Percentiles rank a stretch among this genome's conserved stretches.
Evolutionary conservation across 1,140 invertebrate genomes (phyloP).

Genomic region (Psix sp.): DNA sequence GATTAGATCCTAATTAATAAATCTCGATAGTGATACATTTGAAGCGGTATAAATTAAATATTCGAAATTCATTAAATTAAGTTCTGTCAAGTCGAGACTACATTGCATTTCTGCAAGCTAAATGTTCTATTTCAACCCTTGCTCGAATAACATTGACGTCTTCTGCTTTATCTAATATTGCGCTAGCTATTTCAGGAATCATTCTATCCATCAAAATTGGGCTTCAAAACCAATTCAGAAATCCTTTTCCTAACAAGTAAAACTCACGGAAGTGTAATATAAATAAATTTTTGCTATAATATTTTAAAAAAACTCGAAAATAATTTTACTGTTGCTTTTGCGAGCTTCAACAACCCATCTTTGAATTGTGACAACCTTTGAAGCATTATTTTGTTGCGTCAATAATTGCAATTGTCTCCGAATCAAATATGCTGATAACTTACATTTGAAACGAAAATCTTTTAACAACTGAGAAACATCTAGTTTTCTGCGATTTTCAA

Average conservation of each 20-base stretch:
- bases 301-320: constrained; percentile 28
- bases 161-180: constrained; percentile 5
- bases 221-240: constrained; percentile 16
- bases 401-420: constrained; percentile 15
- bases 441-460: neutral
- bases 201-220: constrained; percentile 11
- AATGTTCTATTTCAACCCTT: constrained; percentile 12
- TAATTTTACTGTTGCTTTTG: constrained; percentile 7
- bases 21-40: constrained; percentile 6
- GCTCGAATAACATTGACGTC: constrained; percentile 24
- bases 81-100: neutral
- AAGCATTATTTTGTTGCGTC: constrained; percentile 18
- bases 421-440: neutral
- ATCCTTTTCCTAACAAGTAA: constrained; percentile 21
- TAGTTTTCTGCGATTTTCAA: too few relatives aligned
- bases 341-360: constrained; percentile 30
- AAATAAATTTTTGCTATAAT: constrained; percentile 11
- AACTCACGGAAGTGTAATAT: constrained; percentile 5
- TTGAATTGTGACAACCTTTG: constrained; percentile 10
- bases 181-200: constrained; percentile 5
- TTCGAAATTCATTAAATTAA: constrained; percentile 9
- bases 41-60: neutral
- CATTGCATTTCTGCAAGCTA: constrained; percentile 3
- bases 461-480: neutral
- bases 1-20: constrained; percentile 20